Percentiles rank a stretch among this genome's conserved stretches.
phyloP scores from a whole-genome alignment of 2,113 vertebrate genomes.

The Lucifuga dentata region DNA sequence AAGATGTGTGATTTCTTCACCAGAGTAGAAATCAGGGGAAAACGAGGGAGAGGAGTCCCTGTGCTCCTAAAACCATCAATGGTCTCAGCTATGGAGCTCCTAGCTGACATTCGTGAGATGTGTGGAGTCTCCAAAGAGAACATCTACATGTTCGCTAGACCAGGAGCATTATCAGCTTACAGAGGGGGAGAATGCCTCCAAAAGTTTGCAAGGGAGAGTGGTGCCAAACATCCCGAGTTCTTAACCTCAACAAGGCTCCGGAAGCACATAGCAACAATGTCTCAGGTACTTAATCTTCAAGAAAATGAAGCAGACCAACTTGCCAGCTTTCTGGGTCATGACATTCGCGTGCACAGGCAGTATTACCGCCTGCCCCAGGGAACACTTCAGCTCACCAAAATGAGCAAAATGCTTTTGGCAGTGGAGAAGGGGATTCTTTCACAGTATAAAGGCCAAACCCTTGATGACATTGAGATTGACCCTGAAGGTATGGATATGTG shows the following conservation, averaged over 20 bases:
- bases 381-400: no score
- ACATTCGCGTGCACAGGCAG: neutral
- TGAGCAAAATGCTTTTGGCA: constrained; percentile 3
- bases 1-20: constrained; percentile 38
- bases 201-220: constrained; percentile 36
- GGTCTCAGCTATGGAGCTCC: constrained; percentile 42
- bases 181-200: constrained; percentile 34
- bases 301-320: constrained; percentile 8
- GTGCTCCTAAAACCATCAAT: constrained; percentile 40
- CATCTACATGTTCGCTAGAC: constrained; percentile 38
- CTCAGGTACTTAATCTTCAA: constrained; percentile 12
- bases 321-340: neutral
- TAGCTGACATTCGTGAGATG: constrained; percentile 13
- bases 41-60: constrained; percentile 44
- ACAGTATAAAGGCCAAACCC: constrained; percentile 6
- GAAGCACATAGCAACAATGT: constrained; percentile 2
- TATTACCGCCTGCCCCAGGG: neutral
- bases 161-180: constrained; percentile 31
- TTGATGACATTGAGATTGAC: constrained; percentile 8
- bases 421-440: constrained; percentile 4
- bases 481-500: constrained; percentile 3
- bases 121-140: constrained; percentile 37
- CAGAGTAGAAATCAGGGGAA: constrained; percentile 35
- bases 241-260: constrained; percentile 8
- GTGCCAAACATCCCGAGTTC: constrained; percentile 17